Evolutionary conservation across 30 jellyfish, hydroid and myxozoan genomes (phyloP).

Genomic region (Rhopilema esculentum): DNA sequence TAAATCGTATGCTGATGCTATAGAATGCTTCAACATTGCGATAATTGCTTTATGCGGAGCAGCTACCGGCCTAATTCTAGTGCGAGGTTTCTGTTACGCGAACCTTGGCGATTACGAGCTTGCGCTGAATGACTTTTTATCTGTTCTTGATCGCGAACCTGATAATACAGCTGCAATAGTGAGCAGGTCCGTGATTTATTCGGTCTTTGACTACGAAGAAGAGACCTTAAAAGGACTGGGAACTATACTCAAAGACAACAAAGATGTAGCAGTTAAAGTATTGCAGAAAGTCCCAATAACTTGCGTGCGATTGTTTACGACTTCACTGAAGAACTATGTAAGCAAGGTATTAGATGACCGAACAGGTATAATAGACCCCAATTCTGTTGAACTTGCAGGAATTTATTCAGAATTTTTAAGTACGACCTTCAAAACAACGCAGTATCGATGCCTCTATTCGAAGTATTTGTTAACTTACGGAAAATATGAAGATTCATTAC

Average conservation of each 20-base stretch:
- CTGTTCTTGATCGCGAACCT: slow-evolving; percentile 64
- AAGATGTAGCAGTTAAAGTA: slow-evolving; percentile 49
- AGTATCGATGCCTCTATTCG: slow-evolving; percentile 25
- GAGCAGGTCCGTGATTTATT: slow-evolving; percentile 77
- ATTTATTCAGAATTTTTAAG: slow-evolving; percentile 41
- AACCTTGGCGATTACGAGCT: slow-evolving; percentile 74
- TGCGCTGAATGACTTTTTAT: slow-evolving; percentile 72
- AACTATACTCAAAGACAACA: slow-evolving; percentile 45
- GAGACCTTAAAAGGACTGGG: slow-evolving; percentile 51
- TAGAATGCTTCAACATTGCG: slow-evolving; percentile 83
- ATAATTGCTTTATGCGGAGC: slow-evolving; percentile 71
- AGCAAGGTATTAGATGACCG: slow-evolving; percentile 23
- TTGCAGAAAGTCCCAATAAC: slow-evolving; percentile 68
- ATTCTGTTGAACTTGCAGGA: slow-evolving; percentile 15
- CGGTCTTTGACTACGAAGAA: slow-evolving; percentile 71
- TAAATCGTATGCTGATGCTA: slow-evolving; percentile 71
- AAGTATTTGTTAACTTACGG: slow-evolving; percentile 49
- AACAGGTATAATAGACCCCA: background rate
- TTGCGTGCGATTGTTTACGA: slow-evolving; percentile 57
- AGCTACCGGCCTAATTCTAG: slow-evolving; percentile 82
- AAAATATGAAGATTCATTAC: slow-evolving; percentile 41
- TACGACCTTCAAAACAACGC: slow-evolving; percentile 24
- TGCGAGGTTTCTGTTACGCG: slow-evolving; percentile 80
- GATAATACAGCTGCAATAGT: slow-evolving; percentile 68
- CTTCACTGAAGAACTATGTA: slow-evolving; percentile 38